Base-by-base conservation (phyloP, 1,140 invertebrate genomes). In the Drosophila oshimai region DNA sequence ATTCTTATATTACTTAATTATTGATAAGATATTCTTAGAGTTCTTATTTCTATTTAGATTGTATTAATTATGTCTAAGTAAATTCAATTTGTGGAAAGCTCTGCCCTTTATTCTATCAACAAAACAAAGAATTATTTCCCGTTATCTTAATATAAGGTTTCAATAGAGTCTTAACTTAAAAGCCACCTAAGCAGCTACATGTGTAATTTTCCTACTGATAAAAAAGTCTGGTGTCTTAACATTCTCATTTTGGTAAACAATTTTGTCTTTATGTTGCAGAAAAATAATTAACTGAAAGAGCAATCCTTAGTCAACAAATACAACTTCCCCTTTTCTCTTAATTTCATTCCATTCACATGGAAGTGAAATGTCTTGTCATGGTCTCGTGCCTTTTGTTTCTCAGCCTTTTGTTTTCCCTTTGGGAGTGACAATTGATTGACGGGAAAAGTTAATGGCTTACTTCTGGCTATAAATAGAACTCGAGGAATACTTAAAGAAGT, bases 391-490 rank as follows among this genome's bases (percentile, higher is more conserved):
- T 70, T 73, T 74, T 65, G 73, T 53, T 70, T 69, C 34, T 7
- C 3, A 17, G 18, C 39, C 42, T 41, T 41, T 72, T 74, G 47
- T 55, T 39, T 75, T 34, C 45, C 74, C 41, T 47, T 74, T 70
- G 42, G 50, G 50, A 71, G 64, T 75, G 80, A 84, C 79, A 84
- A 79, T 84, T 84, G 80, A 84, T 86, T 86, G 80, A 84, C 79
- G 74, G 79, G 41, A 79, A 79, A 84, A 83, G 74, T 83, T 84
- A 84, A 84, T 84, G 80, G 74, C 70, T 79, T 86, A 84, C 62
- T 65, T 39, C 44, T 50, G 26, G 64, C 49, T 46, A 64, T 39
- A 53, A 20, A 55, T 12, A 34, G 22, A 54, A 37, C 46, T 53
- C 39, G 18, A 26, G 53, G 26, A 39, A 41, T 57, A 54, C 22